phyloP scores from a whole-genome alignment of 2,113 vertebrate species.

The Aptenodytes patagonicus region DNA sequence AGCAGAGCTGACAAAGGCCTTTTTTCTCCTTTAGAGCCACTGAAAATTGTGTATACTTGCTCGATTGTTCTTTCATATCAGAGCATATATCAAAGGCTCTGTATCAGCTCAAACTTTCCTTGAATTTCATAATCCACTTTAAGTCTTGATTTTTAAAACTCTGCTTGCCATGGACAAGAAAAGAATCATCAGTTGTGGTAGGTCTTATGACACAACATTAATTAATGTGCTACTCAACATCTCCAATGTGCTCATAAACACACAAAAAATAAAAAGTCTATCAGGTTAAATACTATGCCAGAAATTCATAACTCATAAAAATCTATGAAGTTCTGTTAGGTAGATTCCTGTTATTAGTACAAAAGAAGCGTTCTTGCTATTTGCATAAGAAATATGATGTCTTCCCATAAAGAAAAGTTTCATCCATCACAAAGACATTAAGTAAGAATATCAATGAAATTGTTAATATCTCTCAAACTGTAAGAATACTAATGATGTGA shows the following conservation, averaged over 20 bases:
- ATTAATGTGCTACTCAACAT: neutral
- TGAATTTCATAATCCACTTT: neutral
- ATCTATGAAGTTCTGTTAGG: neutral
- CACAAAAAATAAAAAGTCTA: neutral
- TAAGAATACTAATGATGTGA: neutral
- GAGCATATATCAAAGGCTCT: neutral
- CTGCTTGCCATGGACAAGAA: neutral
- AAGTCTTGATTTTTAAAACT: neutral
- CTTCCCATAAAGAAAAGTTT: neutral
- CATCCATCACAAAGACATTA: neutral
- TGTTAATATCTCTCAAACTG: neutral
- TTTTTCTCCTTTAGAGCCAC: neutral
- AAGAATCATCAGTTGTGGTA: neutral
- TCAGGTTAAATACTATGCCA: neutral
- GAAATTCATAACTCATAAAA: neutral
- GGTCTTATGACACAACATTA: neutral
- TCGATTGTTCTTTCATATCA: neutral
- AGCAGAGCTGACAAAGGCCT: neutral
- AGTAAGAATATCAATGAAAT: neutral
- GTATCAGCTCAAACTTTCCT: neutral
- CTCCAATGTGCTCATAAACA: neutral
- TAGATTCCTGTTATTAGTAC: neutral
- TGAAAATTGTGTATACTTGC: neutral
- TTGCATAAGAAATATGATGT: neutral
- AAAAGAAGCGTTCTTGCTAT: neutral